phyloP scores from a whole-genome alignment of 1,140 invertebrate genomes.

The Centruroides vittatus region DNA sequence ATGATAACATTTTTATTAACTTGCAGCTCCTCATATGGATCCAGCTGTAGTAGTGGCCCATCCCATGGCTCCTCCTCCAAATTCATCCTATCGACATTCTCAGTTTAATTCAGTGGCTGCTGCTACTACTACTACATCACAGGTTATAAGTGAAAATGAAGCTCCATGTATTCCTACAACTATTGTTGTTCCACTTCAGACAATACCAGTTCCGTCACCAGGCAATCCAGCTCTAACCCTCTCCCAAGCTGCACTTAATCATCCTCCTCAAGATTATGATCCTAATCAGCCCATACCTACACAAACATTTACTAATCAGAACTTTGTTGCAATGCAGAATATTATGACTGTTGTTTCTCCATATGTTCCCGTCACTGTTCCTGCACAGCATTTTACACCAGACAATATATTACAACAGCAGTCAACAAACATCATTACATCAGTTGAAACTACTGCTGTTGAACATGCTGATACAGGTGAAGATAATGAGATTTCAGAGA shows the following conservation, averaged over 20 bases:
- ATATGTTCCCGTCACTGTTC: conserved; percentile 12
- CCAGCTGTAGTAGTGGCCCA: conserved; percentile 32
- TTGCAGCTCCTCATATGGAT: conserved; percentile 29
- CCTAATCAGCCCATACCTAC: conserved; percentile 17
- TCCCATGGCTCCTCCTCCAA: conserved; percentile 21
- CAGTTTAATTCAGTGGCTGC: no score
- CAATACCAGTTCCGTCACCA: neutral
- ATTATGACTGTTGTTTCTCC: conserved; percentile 1
- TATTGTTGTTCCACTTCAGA: neutral
- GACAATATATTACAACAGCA: no score
- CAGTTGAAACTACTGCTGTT: no score
- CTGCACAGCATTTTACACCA: neutral
- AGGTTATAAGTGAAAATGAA: neutral
- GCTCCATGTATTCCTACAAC: neutral
- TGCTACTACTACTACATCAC: neutral
- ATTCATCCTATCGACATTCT: neutral
- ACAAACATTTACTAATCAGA: conserved; percentile 21
- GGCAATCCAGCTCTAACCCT: no score
- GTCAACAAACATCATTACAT: no score
- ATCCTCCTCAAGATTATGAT: conserved; percentile 7
- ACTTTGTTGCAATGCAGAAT: conserved; percentile 13
- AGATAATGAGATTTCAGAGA: no score
- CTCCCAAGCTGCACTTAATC: neutral
- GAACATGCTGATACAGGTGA: no score
- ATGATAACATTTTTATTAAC: neutral